Evolutionary conservation across 2,797 vertebrate species (phyloP), one percentile per base, ranked within the genome.

Genomic region (Malurus leucopterus): DNA sequence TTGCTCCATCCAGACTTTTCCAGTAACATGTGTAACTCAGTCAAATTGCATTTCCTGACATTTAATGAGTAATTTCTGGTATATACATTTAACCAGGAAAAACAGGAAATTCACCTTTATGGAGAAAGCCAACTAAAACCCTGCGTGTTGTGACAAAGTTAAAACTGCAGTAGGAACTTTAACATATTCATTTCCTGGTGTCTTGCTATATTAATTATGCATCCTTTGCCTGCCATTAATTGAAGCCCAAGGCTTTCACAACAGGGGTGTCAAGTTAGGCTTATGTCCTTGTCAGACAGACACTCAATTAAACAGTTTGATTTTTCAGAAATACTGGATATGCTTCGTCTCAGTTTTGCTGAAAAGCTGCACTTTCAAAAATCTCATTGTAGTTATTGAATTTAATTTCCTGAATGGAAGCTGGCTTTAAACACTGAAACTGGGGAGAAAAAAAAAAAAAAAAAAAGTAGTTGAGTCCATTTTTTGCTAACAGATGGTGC

Each of bases 51-150:
- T 93, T 95, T 95, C 85, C 92, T 95, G 83, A 79, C 40, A 49
- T 86, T 71, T 84, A 92, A 69, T 88, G 85, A 94, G 82, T 84
- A 74, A 93, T 94, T 92, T 90, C 90, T 95, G 77, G 80, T 91
- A 74, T 84, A 89, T 93, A 92, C 68, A 86, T 92, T 94, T 86
- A 76, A 91, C 64, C 44, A 80, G 64, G 64, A 86, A 91, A 93
- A 92, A 65, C 89, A 93, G 87, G 91, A 94, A 94, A 91, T 88
- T 86, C 83, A 88, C 59, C 32, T 91, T 91, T 63, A 6, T 74
- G 74, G 57, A 84, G 70, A 92, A 88, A 86, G 50, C 50, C 73
- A 79, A 54, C 68, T 84, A 34, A 91, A 92, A 86, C 82, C 64
- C n/a, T 68, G 11, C 0, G 0, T 79, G 62, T 89, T 82, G 78